These are phyloP conservation scores for Formica exsecta DNA, from an alignment of 1,140 invertebrate genomes.

Conservation along the genomic window DNA sequence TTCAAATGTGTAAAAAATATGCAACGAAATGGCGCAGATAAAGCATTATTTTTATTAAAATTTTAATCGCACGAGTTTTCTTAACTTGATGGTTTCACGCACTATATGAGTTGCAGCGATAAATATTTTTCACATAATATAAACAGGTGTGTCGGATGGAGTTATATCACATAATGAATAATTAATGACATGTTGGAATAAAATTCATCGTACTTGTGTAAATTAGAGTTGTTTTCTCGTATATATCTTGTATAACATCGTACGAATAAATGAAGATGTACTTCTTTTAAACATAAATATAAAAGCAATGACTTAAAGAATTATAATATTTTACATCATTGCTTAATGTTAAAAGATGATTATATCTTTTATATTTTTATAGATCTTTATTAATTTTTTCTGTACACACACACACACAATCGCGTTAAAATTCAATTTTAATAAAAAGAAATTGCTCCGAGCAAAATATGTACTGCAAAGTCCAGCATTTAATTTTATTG, in stretches of 20 bases:
- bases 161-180: slow-evolving; percentile 17
- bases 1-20: neutral
- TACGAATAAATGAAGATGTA: neutral
- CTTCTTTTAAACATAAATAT: neutral
- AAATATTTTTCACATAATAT: slow-evolving; percentile 43
- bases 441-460: neutral
- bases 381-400: neutral
- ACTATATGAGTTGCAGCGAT: neutral
- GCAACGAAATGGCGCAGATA: neutral
- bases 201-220: slow-evolving; percentile 31
- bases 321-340: neutral
- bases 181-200: slow-evolving; percentile 37
- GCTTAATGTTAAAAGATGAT: neutral
- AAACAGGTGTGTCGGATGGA: slow-evolving; percentile 1
- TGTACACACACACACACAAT: neutral
- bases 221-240: neutral
- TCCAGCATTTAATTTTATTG: neutral
- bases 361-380: neutral
- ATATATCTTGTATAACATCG: neutral
- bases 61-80: neutral
- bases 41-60: slow-evolving; percentile 7
- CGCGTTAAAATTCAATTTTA: neutral
- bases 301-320: neutral
- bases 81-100: neutral
- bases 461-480: neutral